Evolutionary conservation across 2,797 vertebrate species (phyloP), one percentile per base, ranked within the genome.

Genomic region (Benthosema pterotum): DNA sequence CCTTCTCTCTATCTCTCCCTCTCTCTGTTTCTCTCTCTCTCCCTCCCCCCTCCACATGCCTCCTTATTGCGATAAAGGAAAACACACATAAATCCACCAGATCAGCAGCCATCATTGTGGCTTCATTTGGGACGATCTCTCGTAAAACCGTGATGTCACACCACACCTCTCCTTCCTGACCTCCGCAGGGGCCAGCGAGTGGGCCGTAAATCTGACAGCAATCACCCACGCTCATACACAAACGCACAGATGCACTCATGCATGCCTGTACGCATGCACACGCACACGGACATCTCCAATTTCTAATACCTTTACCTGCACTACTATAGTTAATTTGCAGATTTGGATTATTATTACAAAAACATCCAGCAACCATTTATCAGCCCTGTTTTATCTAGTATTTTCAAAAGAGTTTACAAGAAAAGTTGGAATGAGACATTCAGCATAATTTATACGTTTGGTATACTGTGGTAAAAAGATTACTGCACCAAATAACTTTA

Each of bases 131-230:
- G 50, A 70, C 43, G 3, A 13, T 17, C 56, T 47, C 65, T 63
- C 65, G 60, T 60, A 59, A 69, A 70, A 32, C 3, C 22, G 60
- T 52, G 45, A 54, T 63, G 64, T 79, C 71, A 64, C 59, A 19
- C 16, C 22, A 22, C 45, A 48, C 46, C 38, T 17, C 18, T 62
- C 25, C 17, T 6, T 25, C 55, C 45, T 50, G 69, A 72, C 71
- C 63, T 77, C 62, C 54, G 28, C 17, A 2, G 14, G 15, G n/a
- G 32, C 47, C 42, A 43, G 50, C 60, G 47, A 32, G 28, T 7
- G 0, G 28, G 56, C 67, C 61, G 60, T 74, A 77, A 77, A 77
- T 83, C 69, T 60, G 60, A 55, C 65, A 22, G 51, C 62, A 69
- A 58, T 69, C 60, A 65, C 45, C 46, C 60, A 63, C 22, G 51